A percentile compares a stretch with the other conserved stretches of the same genome.
These are phyloP conservation scores for Baronia brevicornis DNA, from an alignment of 2,888 invertebrate species.

Conservation along the genomic window DNA sequence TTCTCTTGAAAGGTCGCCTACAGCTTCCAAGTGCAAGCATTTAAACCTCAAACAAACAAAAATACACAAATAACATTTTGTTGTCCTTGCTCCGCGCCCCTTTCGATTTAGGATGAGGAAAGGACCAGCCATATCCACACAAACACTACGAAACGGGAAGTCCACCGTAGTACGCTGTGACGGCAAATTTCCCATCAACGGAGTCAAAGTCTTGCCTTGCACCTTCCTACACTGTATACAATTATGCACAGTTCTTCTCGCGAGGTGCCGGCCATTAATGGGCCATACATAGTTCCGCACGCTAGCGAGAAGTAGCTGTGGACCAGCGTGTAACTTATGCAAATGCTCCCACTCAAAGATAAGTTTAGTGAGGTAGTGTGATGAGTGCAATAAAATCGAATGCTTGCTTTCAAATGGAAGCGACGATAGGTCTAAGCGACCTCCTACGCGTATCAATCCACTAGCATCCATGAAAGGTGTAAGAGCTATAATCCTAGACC, in stretches of 20 bases:
- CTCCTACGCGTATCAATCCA: background rate
- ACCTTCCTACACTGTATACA: conserved; percentile 11
- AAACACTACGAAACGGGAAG: conserved; percentile 1
- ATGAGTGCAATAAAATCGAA: background rate
- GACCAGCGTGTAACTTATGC: background rate
- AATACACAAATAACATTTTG: conserved; percentile 13
- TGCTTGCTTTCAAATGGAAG: background rate
- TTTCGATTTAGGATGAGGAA: conserved; percentile 12
- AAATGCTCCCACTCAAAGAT: background rate
- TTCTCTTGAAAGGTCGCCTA: background rate
- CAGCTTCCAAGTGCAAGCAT: background rate
- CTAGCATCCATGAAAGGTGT: background rate
- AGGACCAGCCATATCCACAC: conserved; percentile 14
- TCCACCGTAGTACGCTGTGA: conserved; percentile 1
- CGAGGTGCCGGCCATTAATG: conserved; percentile 20
- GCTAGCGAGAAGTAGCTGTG: conserved; percentile 9
- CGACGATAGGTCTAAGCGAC: background rate
- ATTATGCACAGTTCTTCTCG: conserved; percentile 5
- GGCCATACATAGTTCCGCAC: conserved; percentile 23
- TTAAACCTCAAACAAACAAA: conserved; percentile 13
- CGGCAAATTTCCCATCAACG: conserved; percentile 12
- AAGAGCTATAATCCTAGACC: background rate
- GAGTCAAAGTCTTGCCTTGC: conserved; percentile 10
- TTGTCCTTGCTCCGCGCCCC: conserved; percentile 10
- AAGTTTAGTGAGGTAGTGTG: background rate